Percentiles rank a stretch among this genome's conserved stretches.
Evolutionary conservation across 1,140 invertebrate species (phyloP).

Genomic region (Ceratitis capitata): DNA sequence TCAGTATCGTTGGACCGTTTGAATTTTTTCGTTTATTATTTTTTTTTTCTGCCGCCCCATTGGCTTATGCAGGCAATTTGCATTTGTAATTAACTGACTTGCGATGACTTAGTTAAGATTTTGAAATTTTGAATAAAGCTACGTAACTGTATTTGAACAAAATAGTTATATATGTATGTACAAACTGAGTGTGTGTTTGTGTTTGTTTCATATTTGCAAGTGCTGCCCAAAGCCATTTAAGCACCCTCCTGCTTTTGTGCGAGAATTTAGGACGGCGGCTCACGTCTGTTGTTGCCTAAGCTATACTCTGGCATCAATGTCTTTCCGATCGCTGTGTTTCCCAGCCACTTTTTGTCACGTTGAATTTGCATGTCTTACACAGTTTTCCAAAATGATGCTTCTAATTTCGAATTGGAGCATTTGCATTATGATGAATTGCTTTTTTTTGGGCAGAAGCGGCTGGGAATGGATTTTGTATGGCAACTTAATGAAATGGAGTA

Average conservation of each 20-base stretch:
- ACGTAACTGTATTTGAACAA: background rate
- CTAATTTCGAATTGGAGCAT: conserved; percentile 7
- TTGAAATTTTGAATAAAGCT: background rate
- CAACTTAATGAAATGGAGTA: background rate
- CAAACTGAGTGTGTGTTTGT: background rate
- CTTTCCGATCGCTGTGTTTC: background rate
- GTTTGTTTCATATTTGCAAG: background rate
- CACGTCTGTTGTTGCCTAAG: background rate
- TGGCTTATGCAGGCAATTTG: background rate
- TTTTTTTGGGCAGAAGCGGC: background rate
- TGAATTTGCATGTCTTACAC: background rate
- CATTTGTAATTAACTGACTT: background rate
- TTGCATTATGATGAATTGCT: conserved; percentile 1
- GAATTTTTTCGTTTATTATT: background rate
- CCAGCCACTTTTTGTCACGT: background rate
- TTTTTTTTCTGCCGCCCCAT: background rate
- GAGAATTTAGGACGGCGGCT: background rate
- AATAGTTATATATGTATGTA: background rate
- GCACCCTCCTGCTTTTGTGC: background rate
- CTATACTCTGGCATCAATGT: background rate
- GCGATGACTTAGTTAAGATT: background rate
- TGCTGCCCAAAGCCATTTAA: background rate
- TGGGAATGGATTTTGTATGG: background rate
- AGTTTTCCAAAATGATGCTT: background rate
- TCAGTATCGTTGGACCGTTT: background rate